Evolutionary conservation across 2,113 vertebrate genomes (phyloP), one percentile per base, ranked within the genome.

Genomic region (Cynoglossus semilaevis): DNA sequence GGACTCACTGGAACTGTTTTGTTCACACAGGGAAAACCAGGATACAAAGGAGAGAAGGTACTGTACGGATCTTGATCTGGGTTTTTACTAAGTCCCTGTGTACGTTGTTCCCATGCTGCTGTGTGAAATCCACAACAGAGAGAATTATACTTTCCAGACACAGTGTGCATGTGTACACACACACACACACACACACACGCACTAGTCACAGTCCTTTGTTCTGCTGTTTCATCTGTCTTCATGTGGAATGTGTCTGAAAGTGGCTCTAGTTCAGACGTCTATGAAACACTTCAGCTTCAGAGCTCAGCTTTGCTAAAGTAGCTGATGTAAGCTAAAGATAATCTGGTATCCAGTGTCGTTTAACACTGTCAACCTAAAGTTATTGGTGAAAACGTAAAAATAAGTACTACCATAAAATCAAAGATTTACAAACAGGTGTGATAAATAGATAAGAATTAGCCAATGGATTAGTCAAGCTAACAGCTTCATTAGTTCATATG

Each of bases 21-120:
- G 74, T 75, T 51, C 83, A 81, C 66, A 46, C 80, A 96, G 94
- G 94, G 94, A 3, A 95, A 92, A 80, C 61, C 92, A 3, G 94
- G 94, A 77, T 93, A 93, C 83, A 95, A 94, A 91, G 94, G 94
- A 88, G 93, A 96, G 63, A 90, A 91, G 94, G 94, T 96, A 90
- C 5, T 43, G 74, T 18, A 52, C 66, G 34, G 46, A 63, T 63
- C 67, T 9, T 35, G 4, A 5, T 51, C 1, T 8, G 7, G 5
- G 9, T 16, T 45, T 38, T 47, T 10, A 9, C 8, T 29, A 35
- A 10, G 18, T 44, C 46, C 47, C 22, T 29, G 51, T 22, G 40
- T 38, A 7, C 17, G 15, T 0, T 13, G 14, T 76, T 73, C 59
- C 18, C 59, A 70, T 17, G 8, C 15, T 56, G 12, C 16, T 46